Evolutionary conservation across 2,888 invertebrate species (phyloP).

Genomic region (Pristionchus mayeri): DNA sequence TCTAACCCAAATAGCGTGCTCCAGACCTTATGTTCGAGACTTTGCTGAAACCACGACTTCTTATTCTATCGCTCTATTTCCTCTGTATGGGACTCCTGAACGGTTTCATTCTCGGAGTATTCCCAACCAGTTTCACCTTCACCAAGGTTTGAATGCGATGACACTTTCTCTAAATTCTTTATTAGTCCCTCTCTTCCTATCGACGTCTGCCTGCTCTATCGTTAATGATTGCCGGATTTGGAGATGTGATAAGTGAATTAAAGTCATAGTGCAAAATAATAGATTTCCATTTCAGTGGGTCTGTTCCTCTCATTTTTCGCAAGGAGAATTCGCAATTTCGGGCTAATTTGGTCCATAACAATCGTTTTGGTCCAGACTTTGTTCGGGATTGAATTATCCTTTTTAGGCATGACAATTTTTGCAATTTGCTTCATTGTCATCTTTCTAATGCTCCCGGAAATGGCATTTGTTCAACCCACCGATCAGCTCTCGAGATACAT

Average conservation of each 20-base stretch:
- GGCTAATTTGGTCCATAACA: neutral
- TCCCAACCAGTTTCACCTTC: neutral
- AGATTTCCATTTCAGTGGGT: neutral
- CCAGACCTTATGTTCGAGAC: neutral
- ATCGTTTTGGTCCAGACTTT: neutral
- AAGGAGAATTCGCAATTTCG: neutral
- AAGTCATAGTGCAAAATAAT: too few relatives aligned
- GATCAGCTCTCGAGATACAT: slow-evolving; percentile 9
- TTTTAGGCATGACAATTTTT: neutral
- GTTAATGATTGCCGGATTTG: neutral
- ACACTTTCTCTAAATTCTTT: too few relatives aligned
- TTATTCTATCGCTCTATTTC: neutral
- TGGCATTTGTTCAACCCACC: slow-evolving; percentile 23
- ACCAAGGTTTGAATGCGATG: too few relatives aligned
- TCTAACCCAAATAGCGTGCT: too few relatives aligned
- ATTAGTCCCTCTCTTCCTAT: slow-evolving; percentile 11
- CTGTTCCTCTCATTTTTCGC: neutral
- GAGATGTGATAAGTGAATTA: slow-evolving; percentile 5
- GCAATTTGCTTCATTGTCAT: neutral
- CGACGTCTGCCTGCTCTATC: slow-evolving; percentile 4
- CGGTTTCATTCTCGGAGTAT: neutral
- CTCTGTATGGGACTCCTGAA: neutral
- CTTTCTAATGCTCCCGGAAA: slow-evolving; percentile 15
- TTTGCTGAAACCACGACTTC: neutral
- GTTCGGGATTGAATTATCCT: neutral